Evolutionary conservation across 2,113 vertebrate species (phyloP), one percentile per base, ranked within the genome.

Genomic region (Danionella cerebrum): DNA sequence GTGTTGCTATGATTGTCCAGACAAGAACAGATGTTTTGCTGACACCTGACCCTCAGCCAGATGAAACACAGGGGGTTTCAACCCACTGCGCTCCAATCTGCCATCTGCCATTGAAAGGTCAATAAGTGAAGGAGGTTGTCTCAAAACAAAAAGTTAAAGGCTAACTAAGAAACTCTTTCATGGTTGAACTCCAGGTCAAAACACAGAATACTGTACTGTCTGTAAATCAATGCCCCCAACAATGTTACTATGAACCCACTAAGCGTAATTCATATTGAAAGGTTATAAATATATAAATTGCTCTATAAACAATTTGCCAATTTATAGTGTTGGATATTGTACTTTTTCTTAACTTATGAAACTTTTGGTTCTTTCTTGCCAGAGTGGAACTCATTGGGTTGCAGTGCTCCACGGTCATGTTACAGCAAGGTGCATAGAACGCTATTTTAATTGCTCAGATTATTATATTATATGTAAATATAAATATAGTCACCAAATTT

Each of bases 31-130:
- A 97, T 96, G 94, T 87, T 90, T 84, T 79, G 54, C 67, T 7
- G 92, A 95, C 94, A 94, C 92, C 81, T 94, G 87, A 94, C 91
- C 92, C 87, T 21, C 50, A 76, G 84, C 88, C 84, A 92, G 90
- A 88, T 89, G 79, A 87, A 86, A 84, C 80, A 82, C 76, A 71
- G 77, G 76, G 83, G 83, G 88, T 86, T 82, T 92, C 90, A 89
- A 87, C 88, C 87, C 85, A 84, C 83, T 82, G 67, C 25, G 57
- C 41, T 36, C 84, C 86, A 85, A 89, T 87, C 84, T 80, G 87
- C 94, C 96, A 97, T 97, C 94, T 97, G 93, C 91, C 83, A 80
- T 77, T 67, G 67, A 75, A 78, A 82, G 81, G 79, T 83, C 79
- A 38, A 77, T 70, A 36, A 66, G 75, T 81, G 71, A 82, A 73